A percentile compares a stretch with the other conserved stretches of the same genome.
Conservation (phyloP, 2,797 vertebrate species). For the Chiropotes sagulatus region DNA sequence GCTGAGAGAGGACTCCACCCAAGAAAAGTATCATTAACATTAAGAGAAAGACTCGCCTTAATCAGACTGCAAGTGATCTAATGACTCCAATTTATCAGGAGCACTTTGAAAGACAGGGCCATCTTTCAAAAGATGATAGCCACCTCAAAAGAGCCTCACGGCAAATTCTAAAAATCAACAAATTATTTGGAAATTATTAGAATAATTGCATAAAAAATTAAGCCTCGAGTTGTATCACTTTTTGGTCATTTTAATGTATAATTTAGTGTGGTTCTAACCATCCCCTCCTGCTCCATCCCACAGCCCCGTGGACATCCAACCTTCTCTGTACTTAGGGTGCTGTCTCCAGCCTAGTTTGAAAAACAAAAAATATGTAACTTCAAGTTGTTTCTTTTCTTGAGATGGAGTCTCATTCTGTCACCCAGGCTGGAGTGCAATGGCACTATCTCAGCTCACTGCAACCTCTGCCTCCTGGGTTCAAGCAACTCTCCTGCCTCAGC, state of each 20-base stretch:
- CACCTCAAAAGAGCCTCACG: not conserved
- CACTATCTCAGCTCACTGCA: no score
- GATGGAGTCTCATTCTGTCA: no score
- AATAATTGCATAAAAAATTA: not conserved
- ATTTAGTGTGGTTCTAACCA: not conserved
- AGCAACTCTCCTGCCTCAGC: no score
- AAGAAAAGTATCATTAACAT: not conserved
- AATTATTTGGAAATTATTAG: not conserved
- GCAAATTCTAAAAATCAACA: slow-evolving; percentile 6
- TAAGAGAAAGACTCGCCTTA: not conserved
- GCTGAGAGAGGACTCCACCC: not conserved
- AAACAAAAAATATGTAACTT: slow-evolving; percentile 7
- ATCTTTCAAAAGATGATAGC: not conserved
- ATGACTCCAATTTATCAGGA: not conserved
- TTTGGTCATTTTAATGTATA: not conserved
- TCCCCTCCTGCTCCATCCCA: no score
- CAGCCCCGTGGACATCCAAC: no score
- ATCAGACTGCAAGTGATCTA: not conserved
- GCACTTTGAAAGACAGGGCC: not conserved
- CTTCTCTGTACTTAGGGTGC: not conserved
- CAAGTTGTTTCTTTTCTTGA: not conserved
- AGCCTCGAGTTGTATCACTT: not conserved
- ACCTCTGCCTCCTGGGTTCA: no score
- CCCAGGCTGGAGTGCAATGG: no score
- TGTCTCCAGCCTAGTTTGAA: not conserved